Percentiles rank a stretch among this genome's conserved stretches.
Conservation (phyloP, 1,140 invertebrate genomes). For the Aphaenogaster rudis region DNA sequence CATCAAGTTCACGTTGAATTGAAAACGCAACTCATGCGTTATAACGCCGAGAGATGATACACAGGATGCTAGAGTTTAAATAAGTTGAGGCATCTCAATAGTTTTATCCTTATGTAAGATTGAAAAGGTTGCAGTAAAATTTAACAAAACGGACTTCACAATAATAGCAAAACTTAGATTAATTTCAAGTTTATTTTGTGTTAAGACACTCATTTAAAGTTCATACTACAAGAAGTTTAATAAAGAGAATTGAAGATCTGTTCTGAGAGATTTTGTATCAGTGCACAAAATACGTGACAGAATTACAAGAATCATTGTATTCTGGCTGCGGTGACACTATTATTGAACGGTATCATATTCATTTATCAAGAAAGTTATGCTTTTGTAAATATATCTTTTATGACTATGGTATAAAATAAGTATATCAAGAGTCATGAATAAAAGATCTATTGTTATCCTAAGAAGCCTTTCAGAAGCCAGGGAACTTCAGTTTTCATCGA, state of each 20-base stretch:
- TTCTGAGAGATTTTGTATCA: background rate
- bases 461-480: conserved; percentile 11
- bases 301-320: background rate
- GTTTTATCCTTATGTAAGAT: background rate
- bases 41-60: too few relatives aligned
- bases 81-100: background rate
- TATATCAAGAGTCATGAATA: conserved; percentile 28
- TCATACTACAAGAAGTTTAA: background rate
- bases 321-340: background rate
- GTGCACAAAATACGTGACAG: background rate
- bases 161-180: background rate
- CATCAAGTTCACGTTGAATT: background rate
- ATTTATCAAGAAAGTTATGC: conserved; percentile 22
- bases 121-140: background rate
- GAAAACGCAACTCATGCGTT: background rate
- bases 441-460: conserved; percentile 47
- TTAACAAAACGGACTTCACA: background rate
- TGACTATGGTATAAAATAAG: conserved; percentile 30
- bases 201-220: background rate
- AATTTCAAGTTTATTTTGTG: background rate
- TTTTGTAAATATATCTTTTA: conserved; percentile 16
- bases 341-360: background rate
- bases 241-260: background rate
- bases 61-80: background rate
- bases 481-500: conserved; percentile 42